Evolutionary conservation across 2,888 invertebrate genomes (phyloP), one percentile per base, ranked within the genome.

Genomic region (Drosophila cracens): DNA sequence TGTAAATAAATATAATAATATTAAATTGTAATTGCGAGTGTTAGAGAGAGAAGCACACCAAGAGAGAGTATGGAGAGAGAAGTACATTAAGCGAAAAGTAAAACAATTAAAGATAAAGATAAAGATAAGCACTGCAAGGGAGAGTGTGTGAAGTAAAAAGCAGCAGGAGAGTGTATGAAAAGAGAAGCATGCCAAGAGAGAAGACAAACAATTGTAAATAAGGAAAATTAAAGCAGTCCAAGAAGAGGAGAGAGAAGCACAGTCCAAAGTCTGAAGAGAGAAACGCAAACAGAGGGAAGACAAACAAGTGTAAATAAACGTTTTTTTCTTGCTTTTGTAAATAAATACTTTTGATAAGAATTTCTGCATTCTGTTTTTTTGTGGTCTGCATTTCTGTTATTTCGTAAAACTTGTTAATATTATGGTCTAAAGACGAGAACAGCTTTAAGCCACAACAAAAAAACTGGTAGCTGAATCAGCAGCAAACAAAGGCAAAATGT

Each of bases 381-480:
- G 27, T 58, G 59, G 62, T 63, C 27, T 73, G 69, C 64, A 69
- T 46, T 46, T 46, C 21, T 25, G 70, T 75, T 66, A 75, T 68
- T 34, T 68, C 51, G 36, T 10, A 61, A 86, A 82, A 87, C 74
- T 84, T 77, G 84, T 87, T 82, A 72, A 65, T 70, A 86, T 79
- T 60, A 82, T 69, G 71, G 73, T 40, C 68, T 48, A 61, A 57
- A 43, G 56, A 60, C 43, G 16, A 38, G 25, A 62, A 25, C 43
- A 48, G 71, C 66, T 76, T 68, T 40, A 56, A 57, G 68, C 63
- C 48, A 74, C 54, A 82, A 40, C n/a, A 21, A 46, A 21, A 48
- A 86, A 83, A 78, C 84, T 76, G 73, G 77, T 76, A 76, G 86
- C 81, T 83, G 83, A 86, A 71, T 83, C 83, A 83, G 81, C 81